phyloP scores from a whole-genome alignment of 2,797 vertebrate species.

The Epinephelus malabaricus region DNA sequence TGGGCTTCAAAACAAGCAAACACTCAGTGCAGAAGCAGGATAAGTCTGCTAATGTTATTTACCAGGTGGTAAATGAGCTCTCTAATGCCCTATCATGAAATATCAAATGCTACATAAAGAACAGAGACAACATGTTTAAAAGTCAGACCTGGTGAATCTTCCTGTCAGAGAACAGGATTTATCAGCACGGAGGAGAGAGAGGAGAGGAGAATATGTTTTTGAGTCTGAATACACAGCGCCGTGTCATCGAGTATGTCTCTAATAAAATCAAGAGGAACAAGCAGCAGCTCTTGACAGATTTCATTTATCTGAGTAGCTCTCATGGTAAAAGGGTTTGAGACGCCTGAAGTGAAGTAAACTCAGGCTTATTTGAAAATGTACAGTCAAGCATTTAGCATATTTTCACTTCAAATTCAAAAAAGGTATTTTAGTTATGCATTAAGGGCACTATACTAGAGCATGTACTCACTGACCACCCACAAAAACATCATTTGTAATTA shows the following conservation, averaged over 20 bases:
- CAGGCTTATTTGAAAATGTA: slow-evolving; percentile 18
- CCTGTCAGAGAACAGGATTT: slow-evolving; percentile 42
- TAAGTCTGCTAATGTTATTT: slow-evolving; percentile 9
- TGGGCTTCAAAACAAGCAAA: background rate
- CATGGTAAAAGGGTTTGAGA: slow-evolving; percentile 15
- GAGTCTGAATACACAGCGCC: slow-evolving; percentile 16
- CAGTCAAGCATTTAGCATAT: background rate
- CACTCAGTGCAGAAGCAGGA: slow-evolving; percentile 3
- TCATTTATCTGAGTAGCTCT: slow-evolving; percentile 37
- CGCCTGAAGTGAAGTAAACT: slow-evolving; percentile 28
- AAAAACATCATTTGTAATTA: background rate
- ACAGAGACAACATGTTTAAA: slow-evolving; percentile 28
- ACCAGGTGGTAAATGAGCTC: slow-evolving; percentile 1
- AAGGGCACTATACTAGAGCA: background rate
- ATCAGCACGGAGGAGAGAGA: slow-evolving; percentile 27
- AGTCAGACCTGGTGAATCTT: slow-evolving; percentile 31
- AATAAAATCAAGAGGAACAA: slow-evolving; percentile 30
- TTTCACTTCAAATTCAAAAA: slow-evolving; percentile 4
- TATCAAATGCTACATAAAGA: slow-evolving; percentile 17
- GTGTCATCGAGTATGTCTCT: slow-evolving; percentile 19
- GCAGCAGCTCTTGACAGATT: slow-evolving; percentile 32
- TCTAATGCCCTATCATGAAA: background rate
- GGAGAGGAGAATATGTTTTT: slow-evolving; percentile 22
- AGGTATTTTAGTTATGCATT: background rate
- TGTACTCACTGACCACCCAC: background rate